These are phyloP conservation scores for Drosophila novamexicana DNA, from an alignment of 1,140 invertebrate genomes.

Conservation along the genomic window DNA sequence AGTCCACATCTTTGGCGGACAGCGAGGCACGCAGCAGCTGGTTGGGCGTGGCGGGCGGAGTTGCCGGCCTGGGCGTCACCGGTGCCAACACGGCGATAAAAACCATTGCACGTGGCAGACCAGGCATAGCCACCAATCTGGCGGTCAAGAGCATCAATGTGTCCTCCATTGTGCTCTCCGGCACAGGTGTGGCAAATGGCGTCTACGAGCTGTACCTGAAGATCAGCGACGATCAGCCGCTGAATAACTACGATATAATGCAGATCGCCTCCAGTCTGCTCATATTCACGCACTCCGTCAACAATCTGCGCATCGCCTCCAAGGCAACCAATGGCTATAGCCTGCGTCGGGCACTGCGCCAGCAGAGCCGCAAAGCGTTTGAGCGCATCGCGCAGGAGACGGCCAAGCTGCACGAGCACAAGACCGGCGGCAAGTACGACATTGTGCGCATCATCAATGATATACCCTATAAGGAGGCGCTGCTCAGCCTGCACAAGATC, in stretches of 20 bases:
- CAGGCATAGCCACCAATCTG: constrained; percentile 45
- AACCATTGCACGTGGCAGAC: constrained; percentile 7
- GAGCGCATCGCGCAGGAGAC: constrained; percentile 55
- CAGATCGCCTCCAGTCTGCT: constrained; percentile 68
- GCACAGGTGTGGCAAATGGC: constrained; percentile 60
- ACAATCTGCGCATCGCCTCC: constrained; percentile 68
- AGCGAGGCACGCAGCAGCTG: constrained; percentile 70
- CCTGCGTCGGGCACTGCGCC: constrained; percentile 45
- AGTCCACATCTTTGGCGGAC: constrained; percentile 55
- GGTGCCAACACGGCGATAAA: constrained; percentile 61
- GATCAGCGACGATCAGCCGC: constrained; percentile 58
- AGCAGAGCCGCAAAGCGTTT: constrained; percentile 54
- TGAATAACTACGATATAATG: constrained; percentile 60
- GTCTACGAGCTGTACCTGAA: constrained; percentile 72
- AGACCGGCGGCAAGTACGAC: constrained; percentile 48
- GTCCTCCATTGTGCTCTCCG: constrained; percentile 64
- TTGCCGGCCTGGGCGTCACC: constrained; percentile 61
- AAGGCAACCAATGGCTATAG: constrained; percentile 60
- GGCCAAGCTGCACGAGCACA: constrained; percentile 41
- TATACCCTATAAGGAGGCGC: constrained; percentile 68
- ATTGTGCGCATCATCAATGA: constrained; percentile 74
- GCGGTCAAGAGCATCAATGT: constrained; percentile 69
- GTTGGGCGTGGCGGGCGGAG: constrained; percentile 73
- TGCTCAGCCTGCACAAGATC: constrained; percentile 55
- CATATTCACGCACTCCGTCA: constrained; percentile 73